Evolutionary conservation across 2,113 vertebrate genomes (phyloP).

Genomic region (Eleginops maclovinus): DNA sequence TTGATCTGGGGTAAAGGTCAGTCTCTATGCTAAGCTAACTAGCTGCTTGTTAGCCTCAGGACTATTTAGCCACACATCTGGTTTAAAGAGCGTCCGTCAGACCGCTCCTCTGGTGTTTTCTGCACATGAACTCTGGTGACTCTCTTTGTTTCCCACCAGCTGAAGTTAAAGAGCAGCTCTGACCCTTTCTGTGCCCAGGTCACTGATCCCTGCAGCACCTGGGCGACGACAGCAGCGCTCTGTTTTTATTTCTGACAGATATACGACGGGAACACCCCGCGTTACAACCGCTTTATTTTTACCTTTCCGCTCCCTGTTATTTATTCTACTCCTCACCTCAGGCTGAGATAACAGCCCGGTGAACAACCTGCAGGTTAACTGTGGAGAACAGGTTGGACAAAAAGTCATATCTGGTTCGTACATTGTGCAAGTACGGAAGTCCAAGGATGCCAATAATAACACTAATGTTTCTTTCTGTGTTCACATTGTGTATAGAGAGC

Average conservation of each 20-base stretch:
- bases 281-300: conserved; percentile 21
- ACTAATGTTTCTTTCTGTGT: too few relatives aligned
- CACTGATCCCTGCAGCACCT: conserved; percentile 17
- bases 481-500: too few relatives aligned
- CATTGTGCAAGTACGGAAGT: too few relatives aligned
- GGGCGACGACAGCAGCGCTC: conserved; percentile 14
- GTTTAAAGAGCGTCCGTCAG: not conserved
- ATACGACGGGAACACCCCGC: not conserved
- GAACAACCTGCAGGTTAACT: not conserved
- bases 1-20: too few relatives aligned
- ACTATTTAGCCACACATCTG: too few relatives aligned
- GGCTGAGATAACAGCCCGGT: not conserved
- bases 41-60: not conserved
- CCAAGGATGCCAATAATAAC: too few relatives aligned
- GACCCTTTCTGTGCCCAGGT: conserved; percentile 14
- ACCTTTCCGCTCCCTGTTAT: conserved; percentile 12
- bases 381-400: too few relatives aligned
- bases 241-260: conserved; percentile 24
- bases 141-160: conserved; percentile 16
- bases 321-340: conserved; percentile 7
- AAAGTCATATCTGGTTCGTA: too few relatives aligned
- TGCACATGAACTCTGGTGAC: not conserved
- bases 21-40: not conserved
- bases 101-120: not conserved
- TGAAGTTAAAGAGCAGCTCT: not conserved